These are phyloP conservation scores for Cyrtonyx montezumae DNA, from an alignment of 2,113 vertebrate species.

Conservation along the genomic window DNA sequence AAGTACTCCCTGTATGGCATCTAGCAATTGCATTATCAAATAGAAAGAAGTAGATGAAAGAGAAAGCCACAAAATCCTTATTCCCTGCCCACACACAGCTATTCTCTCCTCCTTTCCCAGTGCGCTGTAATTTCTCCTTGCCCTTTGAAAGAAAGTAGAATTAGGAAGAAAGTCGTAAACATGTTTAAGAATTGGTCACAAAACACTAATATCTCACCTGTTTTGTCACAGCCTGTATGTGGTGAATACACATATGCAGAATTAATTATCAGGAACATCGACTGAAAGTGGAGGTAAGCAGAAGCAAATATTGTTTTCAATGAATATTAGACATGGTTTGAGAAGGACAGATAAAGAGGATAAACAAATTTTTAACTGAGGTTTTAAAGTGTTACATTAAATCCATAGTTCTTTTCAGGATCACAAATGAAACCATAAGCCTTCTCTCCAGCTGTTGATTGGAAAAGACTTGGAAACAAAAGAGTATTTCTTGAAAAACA, in stretches of 20 bases:
- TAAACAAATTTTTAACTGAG: background rate
- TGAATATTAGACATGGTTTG: background rate
- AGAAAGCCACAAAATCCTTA: conserved; percentile 32
- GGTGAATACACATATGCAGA: background rate
- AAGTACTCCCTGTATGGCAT: conserved; percentile 48
- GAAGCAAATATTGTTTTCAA: background rate
- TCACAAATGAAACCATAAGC: background rate
- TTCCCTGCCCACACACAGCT: conserved; percentile 44
- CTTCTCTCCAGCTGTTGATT: background rate
- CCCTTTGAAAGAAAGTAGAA: conserved; percentile 48
- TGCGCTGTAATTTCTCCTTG: conserved; percentile 29
- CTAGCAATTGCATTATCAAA: conserved; percentile 37
- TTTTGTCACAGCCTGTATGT: background rate
- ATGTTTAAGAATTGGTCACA: conserved; percentile 36
- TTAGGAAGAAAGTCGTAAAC: conserved; percentile 53
- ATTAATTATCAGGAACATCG: background rate
- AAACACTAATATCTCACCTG: conserved; percentile 15
- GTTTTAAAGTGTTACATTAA: background rate
- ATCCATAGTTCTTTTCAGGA: background rate
- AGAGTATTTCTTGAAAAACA: background rate
- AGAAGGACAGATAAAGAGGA: background rate
- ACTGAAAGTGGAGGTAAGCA: background rate
- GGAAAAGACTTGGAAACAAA: background rate
- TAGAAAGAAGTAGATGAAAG: conserved; percentile 44
- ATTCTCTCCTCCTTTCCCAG: conserved; percentile 26